Conservation (phyloP, 53 echinoderm and acorn worm species). For the Luidia sarsii region DNA sequence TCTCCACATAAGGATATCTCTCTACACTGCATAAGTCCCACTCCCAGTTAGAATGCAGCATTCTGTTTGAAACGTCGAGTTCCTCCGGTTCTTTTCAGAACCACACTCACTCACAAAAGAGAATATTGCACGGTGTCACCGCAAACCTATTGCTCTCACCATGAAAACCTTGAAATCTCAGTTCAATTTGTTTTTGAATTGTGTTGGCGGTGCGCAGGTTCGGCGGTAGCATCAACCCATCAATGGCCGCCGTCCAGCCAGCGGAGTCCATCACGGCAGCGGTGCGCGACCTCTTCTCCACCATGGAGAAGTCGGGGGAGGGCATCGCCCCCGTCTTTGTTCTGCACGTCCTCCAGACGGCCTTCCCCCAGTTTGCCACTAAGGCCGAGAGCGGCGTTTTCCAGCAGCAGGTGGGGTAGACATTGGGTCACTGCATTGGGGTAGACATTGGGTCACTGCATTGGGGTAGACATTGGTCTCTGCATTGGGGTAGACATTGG, state of each 20-base stretch:
- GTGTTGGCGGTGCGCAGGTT: too few relatives aligned
- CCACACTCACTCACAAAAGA: too few relatives aligned
- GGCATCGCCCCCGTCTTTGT: constrained; percentile 76
- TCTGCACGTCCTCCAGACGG: constrained; percentile 76
- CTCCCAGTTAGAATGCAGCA: not conserved
- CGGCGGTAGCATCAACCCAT: constrained; percentile 48
- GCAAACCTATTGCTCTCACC: too few relatives aligned
- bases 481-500: too few relatives aligned
- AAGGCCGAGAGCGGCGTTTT: constrained; percentile 81
- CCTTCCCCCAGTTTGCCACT: constrained; percentile 97
- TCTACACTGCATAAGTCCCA: too few relatives aligned
- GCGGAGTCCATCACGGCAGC: constrained; percentile 79
- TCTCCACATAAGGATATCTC: too few relatives aligned
- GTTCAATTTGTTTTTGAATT: not conserved
- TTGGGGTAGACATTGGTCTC: too few relatives aligned
- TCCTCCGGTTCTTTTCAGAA: too few relatives aligned
- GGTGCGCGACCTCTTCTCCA: constrained; percentile 68
- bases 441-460: too few relatives aligned
- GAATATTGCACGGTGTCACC: too few relatives aligned
- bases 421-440: too few relatives aligned
- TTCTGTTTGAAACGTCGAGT: too few relatives aligned
- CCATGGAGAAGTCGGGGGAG: constrained; percentile 72
- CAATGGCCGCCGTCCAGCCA: constrained; percentile 48
- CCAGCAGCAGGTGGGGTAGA: constrained; percentile 89
- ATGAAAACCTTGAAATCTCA: not conserved